Conservation (phyloP, 1,140 invertebrate species). For the Antheraea mylitta region DNA sequence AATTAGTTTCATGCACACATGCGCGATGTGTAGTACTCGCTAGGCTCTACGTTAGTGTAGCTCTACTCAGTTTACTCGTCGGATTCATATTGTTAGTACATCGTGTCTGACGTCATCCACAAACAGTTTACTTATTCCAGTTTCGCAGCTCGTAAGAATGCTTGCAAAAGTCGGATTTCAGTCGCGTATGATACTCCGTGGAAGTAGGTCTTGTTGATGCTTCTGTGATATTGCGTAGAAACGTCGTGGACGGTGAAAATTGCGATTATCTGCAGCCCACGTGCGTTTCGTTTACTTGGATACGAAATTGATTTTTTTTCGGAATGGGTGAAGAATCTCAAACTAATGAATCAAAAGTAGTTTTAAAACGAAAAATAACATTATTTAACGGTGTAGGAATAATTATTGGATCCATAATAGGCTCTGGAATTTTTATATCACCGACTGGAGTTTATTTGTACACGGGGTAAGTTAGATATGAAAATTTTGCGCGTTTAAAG, state of each 20-base stretch:
- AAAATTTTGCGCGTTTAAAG: conserved; percentile 40
- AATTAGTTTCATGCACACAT: conserved; percentile 36
- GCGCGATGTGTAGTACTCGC: conserved; percentile 35
- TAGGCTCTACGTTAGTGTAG: background rate
- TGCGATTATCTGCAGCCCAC: conserved; percentile 42
- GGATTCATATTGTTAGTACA: conserved; percentile 30
- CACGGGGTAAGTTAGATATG: conserved; percentile 78
- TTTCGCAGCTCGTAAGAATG: conserved; percentile 64
- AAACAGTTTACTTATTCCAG: conserved; percentile 43
- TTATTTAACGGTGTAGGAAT: conserved; percentile 92
- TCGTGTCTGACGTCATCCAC: conserved; percentile 45
- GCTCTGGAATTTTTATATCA: conserved; percentile 91
- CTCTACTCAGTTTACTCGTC: conserved; percentile 25
- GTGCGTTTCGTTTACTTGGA: conserved; percentile 54
- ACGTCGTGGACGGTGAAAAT: conserved; percentile 18
- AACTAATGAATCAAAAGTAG: conserved; percentile 77
- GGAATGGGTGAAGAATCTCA: conserved; percentile 73
- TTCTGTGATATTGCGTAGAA: conserved; percentile 6
- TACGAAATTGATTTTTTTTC: conserved; percentile 66
- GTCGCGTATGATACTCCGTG: conserved; percentile 46
- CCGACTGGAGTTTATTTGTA: conserved; percentile 85
- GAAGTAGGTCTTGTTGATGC: conserved; percentile 22
- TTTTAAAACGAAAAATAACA: conserved; percentile 90
- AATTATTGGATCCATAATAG: conserved; percentile 91
- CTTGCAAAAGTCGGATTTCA: conserved; percentile 47